Conservation (phyloP, 2,797 vertebrate genomes). For the Schizopygopsis malacanthus region DNA sequence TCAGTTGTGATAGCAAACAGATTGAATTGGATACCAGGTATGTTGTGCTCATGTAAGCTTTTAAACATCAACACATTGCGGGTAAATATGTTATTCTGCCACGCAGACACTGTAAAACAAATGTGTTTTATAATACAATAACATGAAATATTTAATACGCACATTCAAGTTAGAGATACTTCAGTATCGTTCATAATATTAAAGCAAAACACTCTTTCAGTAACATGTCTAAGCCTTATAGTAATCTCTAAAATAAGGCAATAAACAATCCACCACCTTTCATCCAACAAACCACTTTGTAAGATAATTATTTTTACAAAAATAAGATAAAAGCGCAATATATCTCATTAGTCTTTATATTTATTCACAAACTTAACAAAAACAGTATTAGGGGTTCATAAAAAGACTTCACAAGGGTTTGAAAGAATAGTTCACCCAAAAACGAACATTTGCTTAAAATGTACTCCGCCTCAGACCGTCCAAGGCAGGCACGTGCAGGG, state of each 20-base stretch:
- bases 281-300: slow-evolving; percentile 40
- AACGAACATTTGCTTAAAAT: neutral
- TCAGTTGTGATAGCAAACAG: neutral
- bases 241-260: slow-evolving; percentile 76
- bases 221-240: slow-evolving; percentile 70
- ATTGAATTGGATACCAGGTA: neutral
- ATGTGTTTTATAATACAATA: slow-evolving; percentile 43
- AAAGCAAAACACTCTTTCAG: slow-evolving; percentile 74
- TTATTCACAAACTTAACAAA: slow-evolving; percentile 26
- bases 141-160: slow-evolving; percentile 72
- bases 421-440: neutral
- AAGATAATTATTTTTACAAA: slow-evolving; percentile 72
- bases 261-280: slow-evolving; percentile 70
- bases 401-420: slow-evolving; percentile 18
- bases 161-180: slow-evolving; percentile 73
- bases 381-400: neutral
- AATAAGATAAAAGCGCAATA: slow-evolving; percentile 70
- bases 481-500: too few species aligned
- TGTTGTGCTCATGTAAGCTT: neutral
- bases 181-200: slow-evolving; percentile 58
- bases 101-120: slow-evolving; percentile 61
- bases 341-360: slow-evolving; percentile 57
- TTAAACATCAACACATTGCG: neutral
- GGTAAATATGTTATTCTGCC: neutral
- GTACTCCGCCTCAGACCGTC: neutral